A percentile compares a stretch with the other conserved stretches of the same genome.
Conservation (phyloP, 37 sponge, comb jelly and placozoan species). For the Tethya wilhelma region DNA sequence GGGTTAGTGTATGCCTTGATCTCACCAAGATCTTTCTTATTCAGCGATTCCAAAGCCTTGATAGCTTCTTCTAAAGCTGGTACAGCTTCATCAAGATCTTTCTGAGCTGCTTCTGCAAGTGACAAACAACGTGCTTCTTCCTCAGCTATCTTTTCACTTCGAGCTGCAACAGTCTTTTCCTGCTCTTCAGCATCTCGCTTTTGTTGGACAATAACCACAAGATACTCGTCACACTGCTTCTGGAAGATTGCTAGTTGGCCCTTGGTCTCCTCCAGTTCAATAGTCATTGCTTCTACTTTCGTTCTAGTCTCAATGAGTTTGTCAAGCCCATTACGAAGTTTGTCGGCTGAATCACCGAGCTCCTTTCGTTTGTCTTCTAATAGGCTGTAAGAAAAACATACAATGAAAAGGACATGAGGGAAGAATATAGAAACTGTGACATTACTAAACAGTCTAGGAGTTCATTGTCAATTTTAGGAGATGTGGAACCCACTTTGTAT, state of each 20-base stretch:
- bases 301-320: constrained; percentile 95
- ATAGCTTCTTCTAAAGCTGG: constrained; percentile 95
- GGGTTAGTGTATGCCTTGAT: constrained; percentile 96
- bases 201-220: constrained; percentile 97
- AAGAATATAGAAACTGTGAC: too few relatives aligned
- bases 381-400: constrained; percentile 45
- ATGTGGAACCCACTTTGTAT: too few relatives aligned
- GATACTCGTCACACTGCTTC: constrained; percentile 99
- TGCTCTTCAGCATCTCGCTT: constrained; percentile 98
- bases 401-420: too few relatives aligned
- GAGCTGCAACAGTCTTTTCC: constrained; percentile 87
- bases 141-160: constrained; percentile 97
- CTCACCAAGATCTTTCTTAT: constrained; percentile 97
- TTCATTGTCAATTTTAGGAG: too few relatives aligned
- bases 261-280: constrained; percentile 93
- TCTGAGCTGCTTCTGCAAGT: constrained; percentile 93
- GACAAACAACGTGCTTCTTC: constrained; percentile 89
- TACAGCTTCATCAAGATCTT: constrained; percentile 94
- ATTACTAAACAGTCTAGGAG: background rate
- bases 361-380: constrained; percentile 95
- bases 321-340: constrained; percentile 91
- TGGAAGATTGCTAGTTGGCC: constrained; percentile 93
- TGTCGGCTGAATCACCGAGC: constrained; percentile 87
- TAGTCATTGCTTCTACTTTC: constrained; percentile 96
- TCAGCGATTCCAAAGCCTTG: constrained; percentile 93